Base-by-base conservation (phyloP, 2,797 vertebrate species). In the Kryptopterus vitreolus region DNA sequence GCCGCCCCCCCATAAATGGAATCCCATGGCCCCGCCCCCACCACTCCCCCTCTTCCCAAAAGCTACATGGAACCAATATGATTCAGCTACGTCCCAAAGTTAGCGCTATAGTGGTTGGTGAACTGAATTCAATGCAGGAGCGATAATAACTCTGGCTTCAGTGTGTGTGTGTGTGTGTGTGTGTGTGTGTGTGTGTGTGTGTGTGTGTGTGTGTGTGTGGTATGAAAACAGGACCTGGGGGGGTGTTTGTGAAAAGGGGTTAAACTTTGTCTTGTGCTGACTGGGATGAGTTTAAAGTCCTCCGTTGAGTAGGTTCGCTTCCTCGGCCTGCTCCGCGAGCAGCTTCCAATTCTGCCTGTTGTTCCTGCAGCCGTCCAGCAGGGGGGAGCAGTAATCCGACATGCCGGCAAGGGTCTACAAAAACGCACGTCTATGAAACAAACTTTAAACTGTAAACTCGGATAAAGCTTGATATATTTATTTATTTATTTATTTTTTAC, bases 271-370 rank as follows among this genome's bases (percentile, higher is more conserved):
- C 38, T 53, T 57, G 63, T 11, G 4, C 43, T 48, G 63, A 78
- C 43, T 31, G 29, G 24, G n/a, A 68, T 26, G n/a, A 58, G 35
- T n/a, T 68, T 93, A 94, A 81, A 87, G 85, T 86, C 88, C 86
- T 83, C 95, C 94, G 0, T 96, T 97, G 20, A 95, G 83, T 81
- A 93, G 81, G 10, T 61, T 86, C n/a, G 74, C 89, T 83, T 94
- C 94, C 87, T 98, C 96, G 0, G 94, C 95, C 81, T 97, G 95
- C 83, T 98, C 95, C 0, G 96, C 95, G 53, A 99, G 90, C 31
- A 89, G 85, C 87, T 97, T 95, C 98, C 98, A 99, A 75, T 96
- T 95, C 86, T 96, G 95, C 74, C 96, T 93, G 91, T 99, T 99
- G 79, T 92, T 95, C 83, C 92, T 95, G 88, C 98, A 99, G 83